Percentiles rank a stretch among this genome's conserved stretches.
phyloP scores from a whole-genome alignment of 2,797 vertebrate genomes.

The Hipposideros larvatus region DNA sequence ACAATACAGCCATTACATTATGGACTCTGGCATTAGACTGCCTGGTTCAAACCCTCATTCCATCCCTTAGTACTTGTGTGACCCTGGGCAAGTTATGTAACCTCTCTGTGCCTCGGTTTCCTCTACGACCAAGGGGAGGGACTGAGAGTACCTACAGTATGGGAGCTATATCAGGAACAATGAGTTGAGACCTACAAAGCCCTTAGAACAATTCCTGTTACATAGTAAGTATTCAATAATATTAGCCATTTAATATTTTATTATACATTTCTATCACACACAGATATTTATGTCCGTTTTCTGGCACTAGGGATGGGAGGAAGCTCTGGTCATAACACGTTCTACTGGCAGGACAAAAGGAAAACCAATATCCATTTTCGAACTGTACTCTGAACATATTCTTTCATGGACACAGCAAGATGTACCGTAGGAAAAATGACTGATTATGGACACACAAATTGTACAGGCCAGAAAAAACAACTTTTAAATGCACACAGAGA shows the following conservation, averaged over 20 bases:
- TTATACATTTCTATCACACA: neutral
- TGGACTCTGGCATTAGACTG: neutral
- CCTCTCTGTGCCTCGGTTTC: neutral
- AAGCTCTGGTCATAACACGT: neutral
- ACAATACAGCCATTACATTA: fast-evolving
- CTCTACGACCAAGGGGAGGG: neutral
- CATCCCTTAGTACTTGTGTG: neutral
- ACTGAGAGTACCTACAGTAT: neutral
- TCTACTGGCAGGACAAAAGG: neutral
- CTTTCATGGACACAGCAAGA: neutral
- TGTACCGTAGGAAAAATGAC: neutral
- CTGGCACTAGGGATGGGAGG: neutral
- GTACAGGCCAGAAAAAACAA: neutral
- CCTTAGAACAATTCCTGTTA: neutral
- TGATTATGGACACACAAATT: neutral
- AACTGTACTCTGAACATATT: neutral
- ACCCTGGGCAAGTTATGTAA: neutral
- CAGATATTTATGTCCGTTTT: neutral
- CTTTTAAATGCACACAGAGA: neutral
- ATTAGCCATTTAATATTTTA: slow-evolving; percentile 5
- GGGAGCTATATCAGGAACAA: neutral
- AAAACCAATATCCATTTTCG: neutral
- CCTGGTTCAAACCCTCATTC: neutral
- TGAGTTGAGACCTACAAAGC: neutral
- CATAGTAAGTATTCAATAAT: neutral